Evolutionary conservation across 2,113 vertebrate genomes (phyloP), one percentile per base, ranked within the genome.

Genomic region (Vulpes lagopus): DNA sequence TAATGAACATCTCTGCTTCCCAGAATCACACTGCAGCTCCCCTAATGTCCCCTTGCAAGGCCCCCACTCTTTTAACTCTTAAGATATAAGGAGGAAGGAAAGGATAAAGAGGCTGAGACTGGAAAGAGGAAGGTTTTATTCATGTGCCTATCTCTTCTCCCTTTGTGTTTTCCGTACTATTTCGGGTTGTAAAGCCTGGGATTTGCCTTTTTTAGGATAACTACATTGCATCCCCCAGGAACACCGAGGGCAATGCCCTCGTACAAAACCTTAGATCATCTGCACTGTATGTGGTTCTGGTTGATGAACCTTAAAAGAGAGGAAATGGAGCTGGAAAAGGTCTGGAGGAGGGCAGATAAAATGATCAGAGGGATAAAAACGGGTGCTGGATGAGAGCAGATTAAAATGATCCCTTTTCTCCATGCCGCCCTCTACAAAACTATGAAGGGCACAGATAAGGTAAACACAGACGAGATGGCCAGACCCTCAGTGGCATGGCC

Each of bases 291-390:
- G 92, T 82, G 89, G 49, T 78, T 97, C 91, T 96, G 88, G 88
- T 97, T 98, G 96, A 93, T 97, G 91, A 96, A 94, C 95, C 96
- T 97, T 93, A 82, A 96, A 98, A 94, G 94, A 80, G 80, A 97
- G 95, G 94, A 97, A 94, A 97, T 96, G 84, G 91, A 96, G 84
- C 96, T 86, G 67, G 91, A 65, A 95, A 92, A 96, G 87, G 92
- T 95, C 89, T 96, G 90, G 90, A 78, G 94, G 96, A 97, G 96
- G 88, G 91, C 96, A 97, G 94, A 96, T 96, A 80, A 94, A 96
- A 96, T 97, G 96, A 95, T 98, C 90, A 94, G n/a, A 91, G 55
- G 90, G 55, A 84, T 94, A 23, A 65, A 94, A 91, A 85, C 62
- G 60, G 57, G 65, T 87, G 49, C 89, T 82, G n/a, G 62, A 62